Base-by-base conservation (phyloP, 2,113 vertebrate species). In the Morone chrysops region DNA sequence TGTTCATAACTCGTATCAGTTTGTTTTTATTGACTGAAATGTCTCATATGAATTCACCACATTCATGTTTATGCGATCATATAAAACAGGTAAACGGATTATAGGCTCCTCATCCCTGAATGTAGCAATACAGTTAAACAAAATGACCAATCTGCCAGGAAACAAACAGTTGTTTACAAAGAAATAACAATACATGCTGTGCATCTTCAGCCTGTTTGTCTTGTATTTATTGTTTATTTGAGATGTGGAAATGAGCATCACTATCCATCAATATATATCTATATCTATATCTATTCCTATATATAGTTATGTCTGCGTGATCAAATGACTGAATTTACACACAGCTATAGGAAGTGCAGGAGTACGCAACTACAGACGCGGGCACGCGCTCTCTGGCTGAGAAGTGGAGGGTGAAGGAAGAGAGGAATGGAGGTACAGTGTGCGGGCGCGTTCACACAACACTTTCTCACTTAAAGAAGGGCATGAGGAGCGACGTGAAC, bases 381-480 rank as follows among this genome's bases (percentile, higher is more conserved):
- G 31, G 56, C 51, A 5, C 62, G 72, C 56, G 80, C 70, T 69
- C 12, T n/a, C 7, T 51, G 40, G 63, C 22, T 18, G 66, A 70
- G 51, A 5, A 41, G 45, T 9, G 3, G 12, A 47, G 18, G 51
- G 69, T 31, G 53, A 45, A 22, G 50, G 53, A 36, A 25, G 59
- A 60, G 41, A 61, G 59, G 65, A 66, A 61, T 48, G n/a, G 65
- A 14, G 45, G 31, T 54, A 68, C 45, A 16, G 47, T 54, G 36
- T 69, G 17, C 63, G 82, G 57, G 82, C 85, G 75, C 90, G 83
- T 62, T 70, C 87, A 78, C 62, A 13, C 8, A 50, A 57, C 8
- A 14, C 18, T 70, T 74, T 69, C 68, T 82, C 80, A 80, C 51
- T 63, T 8, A 3, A 63, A 67, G 56, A 71, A 75, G 69, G 66